Base-by-base conservation (phyloP, 2,888 invertebrate species). In the Hirtodrosophila trivittata region DNA sequence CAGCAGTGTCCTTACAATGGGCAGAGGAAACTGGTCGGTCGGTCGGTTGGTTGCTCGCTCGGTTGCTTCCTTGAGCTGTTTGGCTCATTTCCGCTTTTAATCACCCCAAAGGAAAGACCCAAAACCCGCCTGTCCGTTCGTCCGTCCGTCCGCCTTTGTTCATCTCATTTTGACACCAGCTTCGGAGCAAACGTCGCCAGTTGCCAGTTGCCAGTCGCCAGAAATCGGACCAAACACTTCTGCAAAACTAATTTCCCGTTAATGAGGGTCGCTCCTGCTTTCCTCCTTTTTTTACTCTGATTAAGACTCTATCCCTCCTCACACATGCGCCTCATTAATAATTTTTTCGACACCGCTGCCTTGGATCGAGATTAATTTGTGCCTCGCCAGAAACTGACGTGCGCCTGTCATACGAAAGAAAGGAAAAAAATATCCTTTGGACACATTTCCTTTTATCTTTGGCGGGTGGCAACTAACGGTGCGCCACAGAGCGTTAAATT, bases 221-320 rank as follows among this genome's bases (percentile, higher is more conserved):
- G 60, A 54, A 55, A 66, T 57, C 65, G 56, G 42, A 49, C 58
- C 62, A 46, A 66, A 63, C 57, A 63, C 59, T 67, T 58, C 51
- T 25, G 71, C 75, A 74, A 77, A 82, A 89, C 88, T 88, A 87
- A 88, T 89, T 88, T 88, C 80, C 81, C 77, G 64, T 80, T 89
- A 89, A 88, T 87, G 88, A 89, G 88, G 88, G 87, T 85, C 67
- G 60, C 47, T 66, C 41, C 50, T 59, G 51, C 55, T 38, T 50
- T 41, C 37, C 33, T 58, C 57, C 46, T 30, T 28, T 37, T 47
- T 56, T 30, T 50, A 12, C 39, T 21, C 55, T 71, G 72, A 82
- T 85, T 77, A 75, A 66, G 76, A 66, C 64, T 73, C 75, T 75
- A 63, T 57, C 52, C 72, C 39, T 4, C 25, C 68, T 65, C 69